Evolutionary conservation across 2,113 vertebrate genomes (phyloP).

Genomic region (Vombatus ursinus): DNA sequence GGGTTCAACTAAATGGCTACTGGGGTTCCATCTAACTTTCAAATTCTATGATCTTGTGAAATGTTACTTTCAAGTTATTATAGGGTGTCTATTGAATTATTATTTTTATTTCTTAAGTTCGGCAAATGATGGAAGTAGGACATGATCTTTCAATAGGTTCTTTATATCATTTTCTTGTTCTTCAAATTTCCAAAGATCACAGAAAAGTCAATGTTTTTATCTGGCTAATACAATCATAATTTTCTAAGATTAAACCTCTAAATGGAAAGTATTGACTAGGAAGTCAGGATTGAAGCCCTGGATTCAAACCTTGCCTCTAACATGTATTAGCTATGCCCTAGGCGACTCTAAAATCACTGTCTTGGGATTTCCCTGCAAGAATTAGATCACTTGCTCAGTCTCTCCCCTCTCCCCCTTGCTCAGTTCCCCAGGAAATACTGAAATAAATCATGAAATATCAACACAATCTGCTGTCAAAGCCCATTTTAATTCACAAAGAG

Average conservation of each 20-base stretch:
- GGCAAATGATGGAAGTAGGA: slow-evolving; percentile 24
- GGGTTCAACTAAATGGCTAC: background rate
- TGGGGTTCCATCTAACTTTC: background rate
- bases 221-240: slow-evolving; percentile 45
- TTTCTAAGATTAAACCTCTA: slow-evolving; percentile 50
- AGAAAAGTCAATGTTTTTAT: background rate
- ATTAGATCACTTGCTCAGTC: background rate
- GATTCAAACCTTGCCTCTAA: background rate
- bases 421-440: background rate
- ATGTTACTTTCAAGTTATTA: background rate
- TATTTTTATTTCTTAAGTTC: background rate
- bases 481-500: slow-evolving; percentile 49
- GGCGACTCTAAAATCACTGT: background rate
- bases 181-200: slow-evolving; percentile 8
- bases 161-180: slow-evolving; percentile 47
- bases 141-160: slow-evolving; percentile 1
- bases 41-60: background rate
- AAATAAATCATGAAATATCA: slow-evolving; percentile 58
- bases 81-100: slow-evolving; percentile 32
- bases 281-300: background rate
- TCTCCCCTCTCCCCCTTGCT: background rate
- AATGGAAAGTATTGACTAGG: background rate
- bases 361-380: background rate
- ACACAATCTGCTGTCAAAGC: slow-evolving; percentile 46
- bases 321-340: background rate